Evolutionary conservation across 2,888 invertebrate species (phyloP).

Genomic region (Steromphala cineraria): DNA sequence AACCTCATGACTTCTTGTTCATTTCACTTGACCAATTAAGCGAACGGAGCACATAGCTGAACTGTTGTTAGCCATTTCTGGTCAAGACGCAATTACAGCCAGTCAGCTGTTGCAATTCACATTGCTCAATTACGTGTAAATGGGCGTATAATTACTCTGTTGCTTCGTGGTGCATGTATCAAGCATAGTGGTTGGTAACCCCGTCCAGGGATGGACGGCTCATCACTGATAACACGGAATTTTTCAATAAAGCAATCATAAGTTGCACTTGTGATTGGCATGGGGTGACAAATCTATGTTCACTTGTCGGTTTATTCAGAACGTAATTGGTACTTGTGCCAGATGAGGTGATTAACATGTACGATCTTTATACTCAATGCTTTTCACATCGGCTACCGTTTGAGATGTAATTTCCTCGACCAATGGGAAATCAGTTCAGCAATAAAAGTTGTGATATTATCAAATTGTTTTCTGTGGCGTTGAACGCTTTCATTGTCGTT

Average conservation of each 20-base stretch:
- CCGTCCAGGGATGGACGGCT: not conserved
- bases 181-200: not conserved
- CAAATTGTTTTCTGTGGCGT: no score
- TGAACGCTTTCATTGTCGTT: no score
- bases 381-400: no score
- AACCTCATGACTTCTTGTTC: not conserved
- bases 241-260: conserved; percentile 18
- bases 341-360: not conserved
- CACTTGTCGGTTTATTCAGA: not conserved
- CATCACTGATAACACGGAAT: conserved; percentile 14
- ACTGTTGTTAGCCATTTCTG: conserved; percentile 16
- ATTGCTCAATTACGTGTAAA: conserved; percentile 20
- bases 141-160: conserved; percentile 3
- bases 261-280: conserved; percentile 13
- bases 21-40: conserved; percentile 16
- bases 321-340: not conserved
- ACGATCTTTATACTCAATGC: not conserved
- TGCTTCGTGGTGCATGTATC: not conserved
- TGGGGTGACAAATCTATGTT: conserved; percentile 11
- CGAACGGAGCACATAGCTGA: not conserved
- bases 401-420: no score
- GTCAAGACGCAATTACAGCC: conserved; percentile 15
- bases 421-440: no score
- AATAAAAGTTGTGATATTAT: no score
- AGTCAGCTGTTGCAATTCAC: conserved; percentile 17